Evolutionary conservation across 2,113 vertebrate genomes (phyloP).

Genomic region (Heliornis fulica): DNA sequence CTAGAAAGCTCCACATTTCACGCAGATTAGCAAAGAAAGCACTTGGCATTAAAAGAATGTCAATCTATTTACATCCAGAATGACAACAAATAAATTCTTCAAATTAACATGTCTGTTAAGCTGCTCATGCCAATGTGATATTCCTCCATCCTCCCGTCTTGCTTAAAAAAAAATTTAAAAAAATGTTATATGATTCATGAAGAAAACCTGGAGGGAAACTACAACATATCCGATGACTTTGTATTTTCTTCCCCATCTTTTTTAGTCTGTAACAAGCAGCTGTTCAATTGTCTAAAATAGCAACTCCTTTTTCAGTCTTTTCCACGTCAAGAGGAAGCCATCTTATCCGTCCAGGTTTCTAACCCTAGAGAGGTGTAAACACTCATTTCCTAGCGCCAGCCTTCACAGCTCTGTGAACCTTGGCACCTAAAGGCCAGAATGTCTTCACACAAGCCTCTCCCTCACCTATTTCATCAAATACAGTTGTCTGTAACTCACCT

Average conservation of each 20-base stretch:
- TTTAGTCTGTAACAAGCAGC: conserved; percentile 58
- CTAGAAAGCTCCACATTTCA: conserved; percentile 42
- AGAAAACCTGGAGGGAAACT: conserved; percentile 39
- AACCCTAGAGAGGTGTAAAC: conserved; percentile 64
- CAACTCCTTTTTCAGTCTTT: conserved; percentile 65
- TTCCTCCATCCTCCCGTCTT: not conserved
- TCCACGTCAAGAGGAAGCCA: conserved; percentile 74
- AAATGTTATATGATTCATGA: conserved; percentile 36
- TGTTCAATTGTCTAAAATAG: conserved; percentile 75
- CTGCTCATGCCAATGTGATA: not conserved
- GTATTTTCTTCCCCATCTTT: conserved; percentile 51
- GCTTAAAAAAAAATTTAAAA: not conserved
- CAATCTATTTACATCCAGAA: conserved; percentile 37
- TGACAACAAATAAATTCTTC: conserved; percentile 28
- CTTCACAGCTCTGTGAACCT: conserved; percentile 46
- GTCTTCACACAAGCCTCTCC: not conserved
- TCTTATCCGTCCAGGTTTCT: conserved; percentile 66
- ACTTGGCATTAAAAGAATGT: conserved; percentile 42
- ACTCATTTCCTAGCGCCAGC: conserved; percentile 70
- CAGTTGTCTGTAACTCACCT: conserved; percentile 27
- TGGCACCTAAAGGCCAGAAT: conserved; percentile 2
- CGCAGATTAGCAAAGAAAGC: conserved; percentile 67
- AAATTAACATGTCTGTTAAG: not conserved
- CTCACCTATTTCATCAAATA: not conserved
- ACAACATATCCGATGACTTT: conserved; percentile 34